Evolutionary conservation across 2,113 vertebrate genomes (phyloP).

Genomic region (Helogale parvula): DNA sequence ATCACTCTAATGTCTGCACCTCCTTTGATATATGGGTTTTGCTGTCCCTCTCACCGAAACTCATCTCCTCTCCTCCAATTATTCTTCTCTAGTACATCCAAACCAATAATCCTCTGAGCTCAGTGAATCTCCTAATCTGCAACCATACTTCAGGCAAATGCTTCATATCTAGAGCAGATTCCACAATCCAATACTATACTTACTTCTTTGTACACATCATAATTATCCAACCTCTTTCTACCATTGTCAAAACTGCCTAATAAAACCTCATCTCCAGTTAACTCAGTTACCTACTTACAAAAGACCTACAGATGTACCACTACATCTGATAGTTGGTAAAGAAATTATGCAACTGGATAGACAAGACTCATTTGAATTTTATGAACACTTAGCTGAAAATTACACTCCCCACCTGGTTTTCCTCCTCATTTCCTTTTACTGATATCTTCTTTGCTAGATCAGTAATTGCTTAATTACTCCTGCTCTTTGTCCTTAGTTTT

Average conservation of each 20-base stretch:
- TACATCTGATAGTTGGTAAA: not conserved
- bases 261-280: not conserved
- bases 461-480: not conserved
- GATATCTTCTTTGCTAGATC: not conserved
- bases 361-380: not conserved
- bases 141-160: not conserved
- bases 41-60: not conserved
- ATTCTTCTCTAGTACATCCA: not conserved
- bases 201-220: not conserved
- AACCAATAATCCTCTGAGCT: not conserved
- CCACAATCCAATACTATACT: not conserved
- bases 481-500: not conserved
- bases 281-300: not conserved
- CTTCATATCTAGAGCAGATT: not conserved
- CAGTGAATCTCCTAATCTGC: not conserved
- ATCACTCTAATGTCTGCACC: not conserved
- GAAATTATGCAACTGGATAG: not conserved
- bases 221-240: not conserved
- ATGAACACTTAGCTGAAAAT: not conserved
- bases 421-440: not conserved
- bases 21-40: not conserved
- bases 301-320: not conserved
- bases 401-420: not conserved
- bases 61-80: not conserved
- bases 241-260: not conserved